Percentiles rank a stretch among this genome's conserved stretches.
These are phyloP conservation scores for Crocallis elinguaria DNA, from an alignment of 2,888 invertebrate genomes.

Conservation along the genomic window DNA sequence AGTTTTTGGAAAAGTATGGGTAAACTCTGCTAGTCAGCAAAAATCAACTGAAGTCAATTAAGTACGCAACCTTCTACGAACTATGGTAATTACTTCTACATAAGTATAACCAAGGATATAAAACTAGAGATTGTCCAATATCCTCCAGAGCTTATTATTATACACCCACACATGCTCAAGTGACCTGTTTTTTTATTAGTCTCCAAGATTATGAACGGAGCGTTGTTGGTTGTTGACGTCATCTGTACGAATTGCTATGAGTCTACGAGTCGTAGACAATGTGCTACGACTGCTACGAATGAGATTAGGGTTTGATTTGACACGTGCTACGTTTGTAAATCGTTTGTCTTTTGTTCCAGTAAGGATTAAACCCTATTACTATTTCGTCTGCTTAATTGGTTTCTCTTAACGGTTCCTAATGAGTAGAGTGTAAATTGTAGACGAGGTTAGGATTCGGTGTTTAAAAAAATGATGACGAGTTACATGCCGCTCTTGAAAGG, in stretches of 20 bases:
- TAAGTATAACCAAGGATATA: slow-evolving; percentile 8
- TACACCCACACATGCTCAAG: slow-evolving; percentile 9
- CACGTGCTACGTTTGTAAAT: background rate
- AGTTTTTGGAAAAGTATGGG: too few species aligned
- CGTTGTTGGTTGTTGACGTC: slow-evolving; percentile 21
- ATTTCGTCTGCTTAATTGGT: background rate
- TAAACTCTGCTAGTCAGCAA: background rate
- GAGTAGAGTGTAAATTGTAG: too few species aligned
- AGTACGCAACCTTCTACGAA: background rate
- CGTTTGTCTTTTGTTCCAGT: background rate
- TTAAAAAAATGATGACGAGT: too few species aligned
- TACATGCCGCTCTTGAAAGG: too few species aligned
- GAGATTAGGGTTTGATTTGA: slow-evolving; percentile 12
- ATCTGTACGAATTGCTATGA: slow-evolving; percentile 15
- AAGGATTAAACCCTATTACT: background rate
- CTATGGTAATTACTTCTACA: slow-evolving; percentile 5
- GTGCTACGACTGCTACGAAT: slow-evolving; percentile 9
- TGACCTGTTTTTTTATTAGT: slow-evolving; percentile 15
- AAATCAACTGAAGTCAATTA: background rate
- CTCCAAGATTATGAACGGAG: slow-evolving; percentile 9
- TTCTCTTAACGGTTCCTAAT: too few species aligned
- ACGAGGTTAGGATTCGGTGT: too few species aligned
- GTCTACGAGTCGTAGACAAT: slow-evolving; percentile 8
- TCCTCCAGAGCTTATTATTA: background rate
- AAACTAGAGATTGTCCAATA: slow-evolving; percentile 8